Conservation (phyloP, 2,113 vertebrate genomes). For the Thamnophis sirtalis region DNA sequence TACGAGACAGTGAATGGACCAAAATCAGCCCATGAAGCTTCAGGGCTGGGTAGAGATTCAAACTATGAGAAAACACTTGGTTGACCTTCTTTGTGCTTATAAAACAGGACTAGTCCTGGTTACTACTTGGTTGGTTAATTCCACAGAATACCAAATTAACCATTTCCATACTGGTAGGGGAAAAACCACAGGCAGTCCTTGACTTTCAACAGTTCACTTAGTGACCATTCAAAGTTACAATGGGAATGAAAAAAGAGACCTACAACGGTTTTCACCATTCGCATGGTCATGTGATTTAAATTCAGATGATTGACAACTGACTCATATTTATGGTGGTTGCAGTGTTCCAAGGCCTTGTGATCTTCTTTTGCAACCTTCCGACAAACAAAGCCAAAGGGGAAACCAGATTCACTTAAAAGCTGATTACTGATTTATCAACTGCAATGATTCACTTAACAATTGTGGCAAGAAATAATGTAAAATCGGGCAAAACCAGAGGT, state of each 20-base stretch:
- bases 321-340: too few relatives aligned
- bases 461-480: too few relatives aligned
- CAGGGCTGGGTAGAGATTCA: not conserved
- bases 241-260: not conserved
- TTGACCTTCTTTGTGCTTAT: not conserved
- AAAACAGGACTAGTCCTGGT: not conserved
- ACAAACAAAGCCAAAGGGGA: too few relatives aligned
- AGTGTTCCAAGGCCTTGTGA: too few relatives aligned
- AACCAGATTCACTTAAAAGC: too few relatives aligned
- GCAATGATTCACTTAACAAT: too few relatives aligned
- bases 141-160: not conserved
- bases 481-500: too few relatives aligned
- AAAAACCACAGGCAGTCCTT: not conserved
- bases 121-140: not conserved
- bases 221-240: not conserved
- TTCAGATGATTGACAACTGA: too few relatives aligned
- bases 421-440: too few relatives aligned
- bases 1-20: not conserved
- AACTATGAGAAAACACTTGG: not conserved
- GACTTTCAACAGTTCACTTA: not conserved
- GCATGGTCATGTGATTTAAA: too few relatives aligned
- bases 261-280: not conserved
- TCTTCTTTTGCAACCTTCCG: too few relatives aligned
- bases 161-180: not conserved
- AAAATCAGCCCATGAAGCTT: not conserved